phyloP scores from a whole-genome alignment of 2,113 vertebrate genomes.

The Entomyzon cyanotis region DNA sequence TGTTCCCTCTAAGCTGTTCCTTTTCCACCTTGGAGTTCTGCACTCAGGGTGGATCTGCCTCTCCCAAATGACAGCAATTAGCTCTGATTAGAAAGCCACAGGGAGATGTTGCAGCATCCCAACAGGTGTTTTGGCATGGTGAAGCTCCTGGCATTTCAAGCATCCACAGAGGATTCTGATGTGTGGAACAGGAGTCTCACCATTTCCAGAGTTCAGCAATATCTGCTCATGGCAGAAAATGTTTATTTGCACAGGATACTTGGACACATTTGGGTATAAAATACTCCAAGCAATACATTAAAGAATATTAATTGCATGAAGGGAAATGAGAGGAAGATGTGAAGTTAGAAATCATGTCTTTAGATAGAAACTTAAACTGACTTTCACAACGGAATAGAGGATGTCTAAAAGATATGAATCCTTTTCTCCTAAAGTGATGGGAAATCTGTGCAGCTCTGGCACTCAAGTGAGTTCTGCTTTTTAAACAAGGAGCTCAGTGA shows the following conservation, averaged over 20 bases:
- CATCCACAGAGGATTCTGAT: not conserved
- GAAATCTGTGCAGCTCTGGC: not conserved
- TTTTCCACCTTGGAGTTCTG: not conserved
- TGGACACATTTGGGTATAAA: not conserved
- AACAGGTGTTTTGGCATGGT: not conserved
- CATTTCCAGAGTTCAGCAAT: not conserved
- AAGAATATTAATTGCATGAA: not conserved
- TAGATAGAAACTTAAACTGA: not conserved
- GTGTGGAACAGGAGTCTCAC: not conserved
- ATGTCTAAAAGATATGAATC: not conserved
- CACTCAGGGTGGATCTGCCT: not conserved
- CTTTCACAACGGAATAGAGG: not conserved
- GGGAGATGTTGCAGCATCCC: not conserved
- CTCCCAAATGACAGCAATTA: not conserved
- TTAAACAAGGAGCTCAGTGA: not conserved
- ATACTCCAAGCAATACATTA: not conserved
- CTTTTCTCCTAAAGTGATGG: not conserved
- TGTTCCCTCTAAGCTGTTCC: not conserved
- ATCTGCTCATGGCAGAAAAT: not conserved
- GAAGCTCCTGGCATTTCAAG: not conserved
- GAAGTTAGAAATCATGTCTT: not conserved
- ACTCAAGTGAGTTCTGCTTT: fast-evolving
- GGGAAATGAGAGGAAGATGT: not conserved
- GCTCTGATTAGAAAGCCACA: not conserved
- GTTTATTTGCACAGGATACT: not conserved